Evolutionary conservation across 1,140 invertebrate genomes (phyloP), one percentile per base, ranked within the genome.

Genomic region (Hycleus phaleratus): DNA sequence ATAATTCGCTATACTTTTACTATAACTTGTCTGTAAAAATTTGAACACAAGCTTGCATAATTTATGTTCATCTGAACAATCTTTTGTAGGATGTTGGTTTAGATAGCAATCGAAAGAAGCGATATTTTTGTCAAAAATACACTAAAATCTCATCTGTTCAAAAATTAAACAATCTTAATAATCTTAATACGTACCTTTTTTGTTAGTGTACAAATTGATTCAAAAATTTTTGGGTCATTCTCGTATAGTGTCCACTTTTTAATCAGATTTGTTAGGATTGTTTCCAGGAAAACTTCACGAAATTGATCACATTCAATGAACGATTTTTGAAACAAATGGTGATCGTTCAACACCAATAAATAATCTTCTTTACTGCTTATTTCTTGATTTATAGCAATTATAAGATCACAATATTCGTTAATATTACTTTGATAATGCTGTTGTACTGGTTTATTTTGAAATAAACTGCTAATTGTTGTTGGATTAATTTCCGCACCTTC

Each of bases 161-260:
- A 32, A 4, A 32, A 5, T 32, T 32, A 32, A 32, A 32, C 32
- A 32, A 32, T 32, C 3, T 32, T 32, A 7, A 7, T 7, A 7
- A 32, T 32, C 1, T 47, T n/a, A 11, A 49, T 49, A 67, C 62
- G 55, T 64, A 71, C 70, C 47, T 62, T 67, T 54, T 68, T 59
- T 4, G 68, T 32, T 24, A 66, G n/a, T 48, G 53, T 55, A 25
- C 56, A 59, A 47, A 60, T 53, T 26, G 58, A 51, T 4, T 56
- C 6, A 64, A 68, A 68, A 18, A 69, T 32, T 50, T 62, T 43
- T 47, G 26, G 25, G 26, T 61, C 26, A 44, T 58, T 43, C 10
- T 42, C 9, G 60, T 63, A 64, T 46, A 66, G 58, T 3, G 46
- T 8, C 11, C 56, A 44, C 47, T 56, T 47, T 11, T 58, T 18